These are phyloP conservation scores for Hypsibius dujardini DNA, from an alignment of 1,140 invertebrate genomes.

Conservation along the genomic window DNA sequence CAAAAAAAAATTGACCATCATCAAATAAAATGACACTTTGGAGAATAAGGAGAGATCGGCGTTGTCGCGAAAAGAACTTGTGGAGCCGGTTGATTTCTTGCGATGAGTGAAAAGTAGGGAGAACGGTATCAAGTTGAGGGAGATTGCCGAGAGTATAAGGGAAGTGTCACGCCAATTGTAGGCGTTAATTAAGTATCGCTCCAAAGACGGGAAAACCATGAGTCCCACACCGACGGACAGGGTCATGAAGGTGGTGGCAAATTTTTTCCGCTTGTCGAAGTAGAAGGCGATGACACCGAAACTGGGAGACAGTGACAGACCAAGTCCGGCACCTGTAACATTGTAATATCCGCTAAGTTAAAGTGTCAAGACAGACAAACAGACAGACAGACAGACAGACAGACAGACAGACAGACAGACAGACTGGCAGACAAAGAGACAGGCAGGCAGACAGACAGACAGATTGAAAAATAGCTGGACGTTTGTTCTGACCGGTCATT, in stretches of 20 bases:
- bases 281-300: slow-evolving; percentile 5
- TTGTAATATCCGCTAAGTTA: no score
- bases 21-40: background rate
- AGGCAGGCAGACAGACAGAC: no score
- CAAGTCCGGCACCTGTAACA: background rate
- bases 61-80: background rate
- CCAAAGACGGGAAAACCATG: background rate
- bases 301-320: background rate
- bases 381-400: no score
- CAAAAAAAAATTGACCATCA: background rate
- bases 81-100: background rate
- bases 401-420: no score
- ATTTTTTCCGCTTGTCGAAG: background rate
- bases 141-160: background rate
- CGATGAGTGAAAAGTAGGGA: background rate
- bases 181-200: background rate
- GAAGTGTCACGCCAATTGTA: slow-evolving; percentile 2
- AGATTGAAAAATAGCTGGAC: no score
- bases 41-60: background rate
- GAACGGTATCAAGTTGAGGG: background rate
- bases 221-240: background rate
- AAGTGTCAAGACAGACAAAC: no score
- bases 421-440: no score
- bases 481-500: slow-evolving; percentile 6
- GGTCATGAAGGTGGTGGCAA: background rate